Evolutionary conservation across 2,888 invertebrate genomes (phyloP).

Genomic region (Cheilosia variabilis): DNA sequence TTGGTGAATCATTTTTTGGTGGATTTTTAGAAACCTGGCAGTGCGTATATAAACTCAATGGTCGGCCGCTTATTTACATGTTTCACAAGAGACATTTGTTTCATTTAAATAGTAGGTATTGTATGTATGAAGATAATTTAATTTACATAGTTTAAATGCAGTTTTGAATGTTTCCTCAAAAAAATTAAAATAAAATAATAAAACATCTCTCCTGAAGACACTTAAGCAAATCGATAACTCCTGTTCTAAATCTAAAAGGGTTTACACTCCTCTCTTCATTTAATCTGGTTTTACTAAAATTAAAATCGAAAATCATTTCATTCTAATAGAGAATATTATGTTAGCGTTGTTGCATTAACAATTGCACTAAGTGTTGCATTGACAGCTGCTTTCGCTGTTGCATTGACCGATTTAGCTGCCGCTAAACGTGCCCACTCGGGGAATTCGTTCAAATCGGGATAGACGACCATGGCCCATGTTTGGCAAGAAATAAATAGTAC

Average conservation of each 20-base stretch:
- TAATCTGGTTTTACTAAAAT: conserved; percentile 4
- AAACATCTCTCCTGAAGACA: too few species aligned
- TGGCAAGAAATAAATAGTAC: conserved; percentile 90
- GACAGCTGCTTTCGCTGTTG: background rate
- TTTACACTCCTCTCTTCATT: conserved; percentile 1
- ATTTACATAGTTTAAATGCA: conserved; percentile 25
- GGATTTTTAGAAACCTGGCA: conserved; percentile 21
- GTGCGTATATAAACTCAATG: conserved; percentile 12
- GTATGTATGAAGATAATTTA: conserved; percentile 5
- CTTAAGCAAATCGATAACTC: conserved; percentile 1
- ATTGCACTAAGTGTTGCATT: conserved; percentile 33
- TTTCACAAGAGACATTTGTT: conserved; percentile 5
- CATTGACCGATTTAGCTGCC: conserved; percentile 48
- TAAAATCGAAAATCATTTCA: conserved; percentile 26
- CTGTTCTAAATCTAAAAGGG: conserved; percentile 13
- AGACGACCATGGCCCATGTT: conserved; percentile 89
- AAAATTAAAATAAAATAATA: too few species aligned
- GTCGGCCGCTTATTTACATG: conserved; percentile 5
- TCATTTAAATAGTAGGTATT: background rate
- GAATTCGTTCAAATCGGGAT: conserved; percentile 85
- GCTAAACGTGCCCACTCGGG: conserved; percentile 88
- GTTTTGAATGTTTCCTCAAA: background rate
- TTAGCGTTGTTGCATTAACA: background rate
- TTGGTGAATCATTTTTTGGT: background rate
- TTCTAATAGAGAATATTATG: conserved; percentile 3